Conservation (phyloP, 2,888 invertebrate species). For the Drosophila atripex region DNA sequence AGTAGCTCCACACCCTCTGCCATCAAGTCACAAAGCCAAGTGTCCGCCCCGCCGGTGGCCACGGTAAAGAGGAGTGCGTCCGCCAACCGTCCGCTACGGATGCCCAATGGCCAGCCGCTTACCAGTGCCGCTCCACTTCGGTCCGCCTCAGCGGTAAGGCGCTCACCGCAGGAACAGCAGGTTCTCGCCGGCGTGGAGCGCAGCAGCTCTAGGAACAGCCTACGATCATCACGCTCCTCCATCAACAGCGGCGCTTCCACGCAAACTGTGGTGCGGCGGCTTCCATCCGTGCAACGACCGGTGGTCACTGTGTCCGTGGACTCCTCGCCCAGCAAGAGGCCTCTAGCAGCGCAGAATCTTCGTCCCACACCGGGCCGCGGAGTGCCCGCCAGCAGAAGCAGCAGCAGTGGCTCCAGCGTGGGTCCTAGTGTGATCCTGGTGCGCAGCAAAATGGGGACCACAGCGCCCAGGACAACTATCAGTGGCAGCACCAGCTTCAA, state of each 20-base stretch:
- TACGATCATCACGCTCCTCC: slow-evolving; percentile 92
- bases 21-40: slow-evolving; percentile 59
- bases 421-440: slow-evolving; percentile 83
- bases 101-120: slow-evolving; percentile 85
- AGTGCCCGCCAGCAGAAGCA: slow-evolving; percentile 86
- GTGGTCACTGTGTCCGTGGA: slow-evolving; percentile 81
- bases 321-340: slow-evolving; percentile 83
- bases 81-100: slow-evolving; percentile 86
- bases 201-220: slow-evolving; percentile 90
- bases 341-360: slow-evolving; percentile 85
- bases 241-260: slow-evolving; percentile 91
- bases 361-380: slow-evolving; percentile 72
- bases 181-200: slow-evolving; percentile 86
- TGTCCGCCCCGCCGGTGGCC: slow-evolving; percentile 28
- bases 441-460: slow-evolving; percentile 59
- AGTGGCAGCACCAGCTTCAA: slow-evolving; percentile 84
- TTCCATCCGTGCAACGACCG: slow-evolving; percentile 83
- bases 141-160: slow-evolving; percentile 50
- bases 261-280: slow-evolving; percentile 91
- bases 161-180: slow-evolving; percentile 53
- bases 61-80: slow-evolving; percentile 61
- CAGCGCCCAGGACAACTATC: slow-evolving; percentile 36
- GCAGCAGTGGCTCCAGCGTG: slow-evolving; percentile 86
- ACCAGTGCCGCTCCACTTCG: slow-evolving; percentile 85
- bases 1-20: slow-evolving; percentile 25